Conservation (phyloP, 2,888 invertebrate genomes). For the Oscheius sp. region DNA sequence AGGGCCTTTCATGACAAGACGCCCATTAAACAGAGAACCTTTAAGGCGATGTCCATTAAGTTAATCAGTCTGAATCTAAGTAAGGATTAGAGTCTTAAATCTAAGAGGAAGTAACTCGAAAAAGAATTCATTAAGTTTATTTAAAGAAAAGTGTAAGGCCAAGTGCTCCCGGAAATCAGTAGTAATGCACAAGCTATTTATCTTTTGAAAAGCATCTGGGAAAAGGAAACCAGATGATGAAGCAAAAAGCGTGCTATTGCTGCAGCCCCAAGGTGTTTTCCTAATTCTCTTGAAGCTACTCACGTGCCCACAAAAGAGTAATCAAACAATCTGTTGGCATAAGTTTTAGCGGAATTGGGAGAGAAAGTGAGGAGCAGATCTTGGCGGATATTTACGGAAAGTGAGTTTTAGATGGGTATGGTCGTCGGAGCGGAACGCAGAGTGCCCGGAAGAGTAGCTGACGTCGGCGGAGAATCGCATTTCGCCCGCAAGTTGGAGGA, state of each 20-base stretch:
- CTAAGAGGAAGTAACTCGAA: too few species aligned
- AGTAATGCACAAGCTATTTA: conserved; percentile 11
- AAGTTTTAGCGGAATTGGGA: neutral
- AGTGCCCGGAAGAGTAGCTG: conserved; percentile 19
- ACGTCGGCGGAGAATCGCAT: conserved; percentile 27
- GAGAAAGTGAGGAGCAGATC: neutral
- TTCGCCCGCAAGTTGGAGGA: neutral
- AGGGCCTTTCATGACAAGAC: too few species aligned
- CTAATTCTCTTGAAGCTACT: too few species aligned
- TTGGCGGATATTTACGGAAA: neutral
- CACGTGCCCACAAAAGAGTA: too few species aligned
- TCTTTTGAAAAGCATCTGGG: conserved; percentile 9
- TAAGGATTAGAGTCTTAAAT: too few species aligned
- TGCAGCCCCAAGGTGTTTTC: neutral
- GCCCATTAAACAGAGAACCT: too few species aligned
- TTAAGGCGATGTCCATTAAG: too few species aligned
- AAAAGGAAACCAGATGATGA: conserved; percentile 5
- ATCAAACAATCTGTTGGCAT: too few species aligned
- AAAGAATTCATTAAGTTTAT: too few species aligned
- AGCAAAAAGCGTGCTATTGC: neutral
- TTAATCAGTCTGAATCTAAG: too few species aligned
- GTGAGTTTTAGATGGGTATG: neutral
- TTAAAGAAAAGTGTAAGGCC: too few species aligned
- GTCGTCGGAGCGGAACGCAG: conserved; percentile 15
- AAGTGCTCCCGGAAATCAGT: conserved; percentile 5